Conservation (phyloP, 2,888 invertebrate genomes). For the Rambutsinella grinnellia region DNA sequence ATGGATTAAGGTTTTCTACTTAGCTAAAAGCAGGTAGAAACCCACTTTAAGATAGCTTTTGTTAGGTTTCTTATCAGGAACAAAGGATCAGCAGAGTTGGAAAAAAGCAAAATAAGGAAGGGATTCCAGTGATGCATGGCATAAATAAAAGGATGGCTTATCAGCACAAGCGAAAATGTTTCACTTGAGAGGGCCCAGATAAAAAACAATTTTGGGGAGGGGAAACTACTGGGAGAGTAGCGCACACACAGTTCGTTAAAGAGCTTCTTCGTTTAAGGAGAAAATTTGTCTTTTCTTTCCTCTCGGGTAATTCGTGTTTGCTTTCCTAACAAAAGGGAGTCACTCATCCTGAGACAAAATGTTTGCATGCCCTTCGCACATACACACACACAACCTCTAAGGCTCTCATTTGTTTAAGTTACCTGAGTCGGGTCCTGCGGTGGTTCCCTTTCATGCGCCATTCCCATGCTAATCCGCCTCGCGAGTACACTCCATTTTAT, state of each 20-base stretch:
- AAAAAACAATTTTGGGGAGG: not conserved
- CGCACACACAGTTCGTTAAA: not conserved
- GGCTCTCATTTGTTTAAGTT: slow-evolving; percentile 19
- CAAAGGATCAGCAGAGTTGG: not conserved
- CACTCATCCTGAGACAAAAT: too few relatives aligned
- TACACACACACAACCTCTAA: too few relatives aligned
- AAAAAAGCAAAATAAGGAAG: not conserved
- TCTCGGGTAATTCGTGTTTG: slow-evolving; percentile 12
- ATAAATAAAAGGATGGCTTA: not conserved
- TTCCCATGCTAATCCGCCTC: slow-evolving; percentile 65
- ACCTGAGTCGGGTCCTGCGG: slow-evolving; percentile 66
- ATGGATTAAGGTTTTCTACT: slow-evolving; percentile 9
- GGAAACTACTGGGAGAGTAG: too few relatives aligned
- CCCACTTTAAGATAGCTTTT: too few relatives aligned
- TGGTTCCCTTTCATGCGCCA: slow-evolving; percentile 64
- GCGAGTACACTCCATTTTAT: slow-evolving; percentile 66
- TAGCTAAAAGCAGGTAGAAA: not conserved
- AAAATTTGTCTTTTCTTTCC: not conserved
- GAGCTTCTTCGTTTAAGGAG: not conserved
- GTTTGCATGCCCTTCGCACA: not conserved
- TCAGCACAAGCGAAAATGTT: not conserved
- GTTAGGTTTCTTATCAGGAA: not conserved
- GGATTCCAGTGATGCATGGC: not conserved
- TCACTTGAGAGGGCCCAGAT: not conserved
- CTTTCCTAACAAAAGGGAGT: not conserved